Evolutionary conservation across 2,113 vertebrate genomes (phyloP).

Genomic region (Geothlypis trichas): DNA sequence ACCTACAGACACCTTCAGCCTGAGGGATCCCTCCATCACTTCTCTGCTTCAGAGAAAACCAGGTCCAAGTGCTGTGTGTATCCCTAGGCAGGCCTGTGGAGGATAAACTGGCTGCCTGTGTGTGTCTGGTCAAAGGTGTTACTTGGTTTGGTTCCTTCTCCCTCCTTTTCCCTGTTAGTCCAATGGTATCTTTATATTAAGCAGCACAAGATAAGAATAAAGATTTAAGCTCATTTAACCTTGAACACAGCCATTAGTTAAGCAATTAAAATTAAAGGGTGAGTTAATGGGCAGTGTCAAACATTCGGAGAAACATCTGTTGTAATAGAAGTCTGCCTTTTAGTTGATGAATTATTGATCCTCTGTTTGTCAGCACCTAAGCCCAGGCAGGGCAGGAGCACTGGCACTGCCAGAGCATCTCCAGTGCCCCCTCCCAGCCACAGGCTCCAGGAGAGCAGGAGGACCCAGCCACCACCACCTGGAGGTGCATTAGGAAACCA

Average conservation of each 20-base stretch:
- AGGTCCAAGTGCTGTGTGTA: background rate
- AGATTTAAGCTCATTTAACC: conserved; percentile 69
- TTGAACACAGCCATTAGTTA: conserved; percentile 70
- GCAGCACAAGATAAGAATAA: background rate
- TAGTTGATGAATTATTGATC: conserved; percentile 73
- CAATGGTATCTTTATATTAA: background rate
- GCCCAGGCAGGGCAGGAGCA: background rate
- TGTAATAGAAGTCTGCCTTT: conserved; percentile 65
- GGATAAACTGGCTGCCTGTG: background rate
- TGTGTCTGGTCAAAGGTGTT: background rate
- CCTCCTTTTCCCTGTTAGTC: background rate
- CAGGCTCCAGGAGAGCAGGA: background rate
- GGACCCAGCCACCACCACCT: background rate
- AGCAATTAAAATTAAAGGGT: conserved; percentile 74
- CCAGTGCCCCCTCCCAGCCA: background rate
- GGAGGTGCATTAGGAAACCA: background rate
- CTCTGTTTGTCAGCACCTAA: background rate
- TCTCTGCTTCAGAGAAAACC: background rate
- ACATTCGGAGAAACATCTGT: conserved; percentile 72
- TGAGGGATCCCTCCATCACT: background rate
- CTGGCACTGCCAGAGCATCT: background rate
- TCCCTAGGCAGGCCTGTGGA: accelerated
- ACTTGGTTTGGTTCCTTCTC: background rate
- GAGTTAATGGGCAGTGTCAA: conserved; percentile 75
- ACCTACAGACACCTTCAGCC: accelerated